phyloP scores from a whole-genome alignment of 2,797 vertebrate species.

The Chiloscyllium punctatum region DNA sequence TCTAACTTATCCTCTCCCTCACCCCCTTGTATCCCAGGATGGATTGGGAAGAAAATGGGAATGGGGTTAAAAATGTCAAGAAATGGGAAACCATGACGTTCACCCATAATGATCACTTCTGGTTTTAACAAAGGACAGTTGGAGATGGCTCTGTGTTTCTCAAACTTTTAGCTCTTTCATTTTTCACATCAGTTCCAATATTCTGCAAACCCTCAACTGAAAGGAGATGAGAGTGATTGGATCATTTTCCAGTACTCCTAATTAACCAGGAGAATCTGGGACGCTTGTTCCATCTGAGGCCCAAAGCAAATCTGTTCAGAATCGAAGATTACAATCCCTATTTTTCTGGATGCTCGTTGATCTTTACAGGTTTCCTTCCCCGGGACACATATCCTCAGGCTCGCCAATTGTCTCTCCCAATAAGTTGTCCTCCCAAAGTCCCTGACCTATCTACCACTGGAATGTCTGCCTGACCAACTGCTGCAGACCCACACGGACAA shows the following conservation, averaged over 20 bases:
- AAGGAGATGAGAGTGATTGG: neutral
- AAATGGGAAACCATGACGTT: neutral
- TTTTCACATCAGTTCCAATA: neutral
- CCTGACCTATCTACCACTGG: neutral
- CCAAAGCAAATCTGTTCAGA: neutral
- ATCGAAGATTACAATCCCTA: neutral
- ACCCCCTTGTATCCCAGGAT: neutral
- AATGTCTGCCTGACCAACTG: neutral
- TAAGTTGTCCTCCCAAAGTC: neutral
- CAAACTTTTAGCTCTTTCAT: neutral
- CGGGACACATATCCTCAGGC: too few relatives aligned
- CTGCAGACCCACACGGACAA: neutral
- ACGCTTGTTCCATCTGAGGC: neutral
- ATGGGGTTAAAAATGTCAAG: neutral
- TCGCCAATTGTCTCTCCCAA: too few relatives aligned
- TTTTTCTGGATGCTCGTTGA: neutral
- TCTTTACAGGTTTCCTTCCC: neutral
- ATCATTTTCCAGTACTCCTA: neutral
- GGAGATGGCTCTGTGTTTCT: neutral
- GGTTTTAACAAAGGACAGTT: neutral
- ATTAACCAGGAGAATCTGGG: neutral
- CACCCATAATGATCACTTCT: neutral
- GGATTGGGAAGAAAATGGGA: neutral
- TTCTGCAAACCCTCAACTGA: neutral
- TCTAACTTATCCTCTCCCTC: too few relatives aligned